These are phyloP conservation scores for Caenorhabditis zanzibari DNA, from an alignment of 2,888 invertebrate species.

Conservation along the genomic window DNA sequence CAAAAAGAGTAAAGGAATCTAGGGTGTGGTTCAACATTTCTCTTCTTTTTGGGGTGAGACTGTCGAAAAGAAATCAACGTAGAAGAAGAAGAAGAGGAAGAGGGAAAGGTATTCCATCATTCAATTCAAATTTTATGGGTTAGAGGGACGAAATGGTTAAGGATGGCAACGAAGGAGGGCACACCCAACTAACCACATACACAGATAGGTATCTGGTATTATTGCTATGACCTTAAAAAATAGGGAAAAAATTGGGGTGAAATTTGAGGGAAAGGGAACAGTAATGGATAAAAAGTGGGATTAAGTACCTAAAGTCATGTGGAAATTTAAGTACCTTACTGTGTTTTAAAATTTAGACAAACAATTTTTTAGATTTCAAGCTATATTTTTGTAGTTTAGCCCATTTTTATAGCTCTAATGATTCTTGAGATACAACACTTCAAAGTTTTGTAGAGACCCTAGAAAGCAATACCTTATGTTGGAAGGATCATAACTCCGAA, in stretches of 20 bases:
- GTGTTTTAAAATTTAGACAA: no score
- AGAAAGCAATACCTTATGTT: no score
- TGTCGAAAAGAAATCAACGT: neutral
- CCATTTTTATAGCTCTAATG: no score
- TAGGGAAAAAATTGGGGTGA: neutral
- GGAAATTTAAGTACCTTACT: no score
- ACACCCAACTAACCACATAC: constrained; percentile 40
- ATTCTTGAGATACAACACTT: no score
- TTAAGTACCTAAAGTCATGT: no score
- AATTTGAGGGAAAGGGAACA: neutral
- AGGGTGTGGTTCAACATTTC: constrained; percentile 34
- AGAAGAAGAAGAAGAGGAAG: neutral
- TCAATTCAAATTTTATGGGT: constrained; percentile 58
- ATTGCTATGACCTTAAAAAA: neutral
- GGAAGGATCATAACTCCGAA: no score
- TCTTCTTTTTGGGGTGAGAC: neutral
- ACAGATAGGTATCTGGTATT: neutral
- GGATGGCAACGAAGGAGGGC: neutral
- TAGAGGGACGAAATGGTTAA: neutral
- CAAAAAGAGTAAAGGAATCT: constrained; percentile 38
- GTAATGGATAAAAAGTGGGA: no score
- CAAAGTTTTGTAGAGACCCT: no score
- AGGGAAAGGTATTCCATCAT: constrained; percentile 33
- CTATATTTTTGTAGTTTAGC: neutral
- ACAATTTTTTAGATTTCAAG: neutral